Percentiles rank a stretch among this genome's conserved stretches.
Conservation (phyloP, 2,888 invertebrate species). For the Orthosia incerta region DNA sequence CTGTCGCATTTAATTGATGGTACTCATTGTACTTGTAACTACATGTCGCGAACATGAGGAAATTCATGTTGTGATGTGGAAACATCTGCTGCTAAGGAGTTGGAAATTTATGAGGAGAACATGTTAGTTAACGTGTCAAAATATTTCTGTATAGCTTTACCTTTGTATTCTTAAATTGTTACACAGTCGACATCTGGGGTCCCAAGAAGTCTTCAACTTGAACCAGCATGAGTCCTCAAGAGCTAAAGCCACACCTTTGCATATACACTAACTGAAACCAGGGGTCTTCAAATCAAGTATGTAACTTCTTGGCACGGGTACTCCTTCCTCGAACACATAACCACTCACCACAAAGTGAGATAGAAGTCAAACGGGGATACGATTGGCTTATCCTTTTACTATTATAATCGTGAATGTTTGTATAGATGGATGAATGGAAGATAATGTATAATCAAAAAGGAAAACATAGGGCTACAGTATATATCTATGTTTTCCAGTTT, state of each 20-base stretch:
- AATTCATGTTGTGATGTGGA: constrained; percentile 47
- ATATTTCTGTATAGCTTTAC: constrained; percentile 17
- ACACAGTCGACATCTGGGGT: background rate
- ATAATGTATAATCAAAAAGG: no score
- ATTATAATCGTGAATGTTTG: no score
- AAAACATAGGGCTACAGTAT: no score
- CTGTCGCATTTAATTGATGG: constrained; percentile 82
- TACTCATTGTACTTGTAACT: constrained; percentile 75
- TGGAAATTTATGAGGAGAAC: constrained; percentile 34
- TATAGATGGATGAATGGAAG: no score
- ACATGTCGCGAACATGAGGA: constrained; percentile 77
- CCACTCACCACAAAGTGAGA: no score
- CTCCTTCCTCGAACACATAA: no score
- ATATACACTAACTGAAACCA: no score
- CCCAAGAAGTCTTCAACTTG: background rate
- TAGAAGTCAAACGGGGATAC: no score
- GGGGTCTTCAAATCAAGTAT: no score
- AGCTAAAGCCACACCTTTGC: background rate
- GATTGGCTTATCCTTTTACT: no score
- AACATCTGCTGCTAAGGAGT: constrained; percentile 61
- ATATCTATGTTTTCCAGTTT: no score
- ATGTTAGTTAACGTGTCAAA: constrained; percentile 40
- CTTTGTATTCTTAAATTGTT: constrained; percentile 20
- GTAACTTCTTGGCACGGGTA: no score
- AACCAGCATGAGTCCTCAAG: background rate